Conservation (phyloP, 2,113 vertebrate genomes). For the Rhynchomys soricoides region DNA sequence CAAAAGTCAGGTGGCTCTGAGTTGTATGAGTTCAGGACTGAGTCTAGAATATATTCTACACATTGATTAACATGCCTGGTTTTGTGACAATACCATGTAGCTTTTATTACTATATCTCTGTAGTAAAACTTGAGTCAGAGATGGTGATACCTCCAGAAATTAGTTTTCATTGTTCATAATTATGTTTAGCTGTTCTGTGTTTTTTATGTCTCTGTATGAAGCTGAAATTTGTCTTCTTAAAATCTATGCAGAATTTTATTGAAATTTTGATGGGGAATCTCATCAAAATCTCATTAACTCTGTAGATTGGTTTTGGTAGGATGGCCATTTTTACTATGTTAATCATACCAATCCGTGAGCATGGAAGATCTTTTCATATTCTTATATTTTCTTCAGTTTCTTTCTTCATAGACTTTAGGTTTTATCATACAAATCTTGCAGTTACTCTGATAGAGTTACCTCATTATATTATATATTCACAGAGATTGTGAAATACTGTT, state of each 20-base stretch:
- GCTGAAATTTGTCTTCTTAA: background rate
- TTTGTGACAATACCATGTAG: background rate
- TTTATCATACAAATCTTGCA: background rate
- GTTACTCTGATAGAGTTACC: background rate
- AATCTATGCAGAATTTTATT: background rate
- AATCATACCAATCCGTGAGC: background rate
- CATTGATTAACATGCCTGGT: background rate
- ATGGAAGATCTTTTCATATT: background rate
- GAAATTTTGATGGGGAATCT: background rate
- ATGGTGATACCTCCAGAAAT: background rate
- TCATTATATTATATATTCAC: background rate
- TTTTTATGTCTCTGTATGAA: background rate
- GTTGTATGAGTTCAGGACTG: background rate
- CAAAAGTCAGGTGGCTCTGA: background rate
- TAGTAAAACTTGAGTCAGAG: background rate
- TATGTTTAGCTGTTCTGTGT: background rate
- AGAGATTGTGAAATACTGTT: background rate
- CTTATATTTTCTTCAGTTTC: background rate
- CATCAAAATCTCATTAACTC: too few species aligned
- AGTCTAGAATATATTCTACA: background rate
- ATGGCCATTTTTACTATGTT: background rate
- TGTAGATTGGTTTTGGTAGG: too few species aligned
- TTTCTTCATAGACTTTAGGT: background rate
- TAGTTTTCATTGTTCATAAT: background rate
- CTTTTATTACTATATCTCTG: background rate